These are phyloP conservation scores for Lottia scabra DNA, from an alignment of 2,888 invertebrate species.

Conservation along the genomic window DNA sequence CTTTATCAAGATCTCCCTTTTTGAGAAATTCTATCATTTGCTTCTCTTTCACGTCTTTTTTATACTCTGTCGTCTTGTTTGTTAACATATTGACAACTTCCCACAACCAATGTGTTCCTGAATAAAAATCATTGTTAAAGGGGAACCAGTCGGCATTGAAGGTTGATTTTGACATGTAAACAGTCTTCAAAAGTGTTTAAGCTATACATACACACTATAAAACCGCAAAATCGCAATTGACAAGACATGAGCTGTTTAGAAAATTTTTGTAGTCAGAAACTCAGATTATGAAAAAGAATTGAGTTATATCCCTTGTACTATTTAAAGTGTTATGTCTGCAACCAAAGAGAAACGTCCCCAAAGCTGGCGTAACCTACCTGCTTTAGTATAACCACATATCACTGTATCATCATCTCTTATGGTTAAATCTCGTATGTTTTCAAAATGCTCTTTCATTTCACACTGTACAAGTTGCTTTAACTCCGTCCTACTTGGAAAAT, in stretches of 20 bases:
- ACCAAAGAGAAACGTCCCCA: too few relatives aligned
- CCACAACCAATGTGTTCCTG: slow-evolving; percentile 39
- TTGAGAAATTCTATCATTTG: slow-evolving; percentile 22
- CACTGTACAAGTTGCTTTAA: not conserved
- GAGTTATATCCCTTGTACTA: not conserved
- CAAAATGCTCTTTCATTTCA: not conserved
- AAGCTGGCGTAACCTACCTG: not conserved
- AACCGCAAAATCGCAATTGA: too few relatives aligned
- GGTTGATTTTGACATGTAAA: too few relatives aligned
- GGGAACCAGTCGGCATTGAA: too few relatives aligned
- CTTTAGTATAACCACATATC: not conserved
- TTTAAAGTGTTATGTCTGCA: not conserved
- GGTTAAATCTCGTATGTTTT: not conserved
- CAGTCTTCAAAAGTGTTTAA: too few relatives aligned
- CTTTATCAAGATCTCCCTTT: slow-evolving; percentile 11
- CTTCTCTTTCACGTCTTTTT: slow-evolving; percentile 13
- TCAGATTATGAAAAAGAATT: too few relatives aligned
- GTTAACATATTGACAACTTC: slow-evolving; percentile 30
- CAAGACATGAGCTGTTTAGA: too few relatives aligned
- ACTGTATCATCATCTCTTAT: not conserved
- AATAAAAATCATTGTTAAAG: not conserved
- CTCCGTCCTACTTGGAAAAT: not conserved
- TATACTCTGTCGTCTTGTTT: slow-evolving; percentile 10
- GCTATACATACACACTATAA: too few relatives aligned
- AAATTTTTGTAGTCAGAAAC: too few relatives aligned